Conservation (phyloP, 1,140 invertebrate species). For the Drosophila prosaltans region DNA sequence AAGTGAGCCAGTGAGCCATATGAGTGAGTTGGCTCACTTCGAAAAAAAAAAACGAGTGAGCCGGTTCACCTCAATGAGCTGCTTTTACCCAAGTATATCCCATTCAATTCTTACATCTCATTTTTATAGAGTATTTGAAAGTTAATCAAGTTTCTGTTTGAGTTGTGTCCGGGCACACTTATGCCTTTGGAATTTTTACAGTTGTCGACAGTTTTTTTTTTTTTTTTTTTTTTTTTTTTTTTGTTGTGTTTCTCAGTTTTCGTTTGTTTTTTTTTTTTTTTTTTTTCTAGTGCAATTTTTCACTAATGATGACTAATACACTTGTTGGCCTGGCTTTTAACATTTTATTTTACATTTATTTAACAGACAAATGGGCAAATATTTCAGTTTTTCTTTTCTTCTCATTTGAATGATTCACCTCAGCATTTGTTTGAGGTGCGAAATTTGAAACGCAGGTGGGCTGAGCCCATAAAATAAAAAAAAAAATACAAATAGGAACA, state of each 20-base stretch:
- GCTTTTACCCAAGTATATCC: too few relatives aligned
- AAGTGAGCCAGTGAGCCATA: too few relatives aligned
- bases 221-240: too few relatives aligned
- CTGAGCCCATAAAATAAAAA: conserved; percentile 5
- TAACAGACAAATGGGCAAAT: conserved; percentile 8
- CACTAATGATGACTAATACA: conserved; percentile 74
- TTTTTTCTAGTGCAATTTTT: conserved; percentile 67
- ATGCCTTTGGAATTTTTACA: conserved; percentile 65
- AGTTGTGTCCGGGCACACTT: conserved; percentile 45
- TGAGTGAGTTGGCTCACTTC: too few relatives aligned
- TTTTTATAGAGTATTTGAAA: not conserved
- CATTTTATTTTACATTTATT: conserved; percentile 3
- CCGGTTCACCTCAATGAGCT: too few relatives aligned
- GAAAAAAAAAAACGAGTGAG: too few relatives aligned
- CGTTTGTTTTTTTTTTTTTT: too few relatives aligned
- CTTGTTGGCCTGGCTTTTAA: conserved; percentile 26
- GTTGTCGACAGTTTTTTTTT: conserved; percentile 39
- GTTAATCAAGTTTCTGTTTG: conserved; percentile 8
- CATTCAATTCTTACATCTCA: too few relatives aligned
- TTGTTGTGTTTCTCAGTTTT: too few relatives aligned
- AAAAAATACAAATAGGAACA: not conserved
- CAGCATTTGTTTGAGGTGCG: conserved; percentile 46
- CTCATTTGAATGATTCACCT: conserved; percentile 63
- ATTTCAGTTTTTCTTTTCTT: conserved; percentile 9
- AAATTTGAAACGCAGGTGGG: conserved; percentile 58